Base-by-base conservation (phyloP, 2,888 invertebrate species). In the Polydrusus cervinus region DNA sequence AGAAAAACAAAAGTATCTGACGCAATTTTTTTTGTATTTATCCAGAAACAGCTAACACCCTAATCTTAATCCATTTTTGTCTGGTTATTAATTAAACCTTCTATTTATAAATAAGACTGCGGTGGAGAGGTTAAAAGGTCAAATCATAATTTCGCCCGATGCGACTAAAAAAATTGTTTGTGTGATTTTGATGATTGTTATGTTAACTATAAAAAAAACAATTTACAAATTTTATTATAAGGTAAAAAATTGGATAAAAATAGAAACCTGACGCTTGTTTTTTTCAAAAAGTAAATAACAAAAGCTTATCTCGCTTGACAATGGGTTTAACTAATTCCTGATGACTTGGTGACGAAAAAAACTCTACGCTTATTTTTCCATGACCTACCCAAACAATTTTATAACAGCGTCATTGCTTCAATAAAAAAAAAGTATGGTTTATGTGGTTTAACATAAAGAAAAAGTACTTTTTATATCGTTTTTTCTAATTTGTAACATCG, bases 341-440 rank as follows among this genome's bases (percentile, higher is more conserved):
- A 25, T 30, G 53, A 53, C 30, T 25, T 38, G 3, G 40, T 25
- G 25, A 25, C 25, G 25, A 25, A 47, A 70, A 43, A 70, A 70
- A 45, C 43, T 20, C 49, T 61, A 45, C 70, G 68, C 18, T 47
- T 20, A 47, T 62, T 60, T 60, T 45, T 45, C 61, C 70, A 61
- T 70, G 61, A 70, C 70, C 70, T 70, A 61, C 70, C 70, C 61
- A 20, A 70, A 70, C 61, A 70, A 34, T 25, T 30, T 61, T 43
- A 47, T 57, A 69, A n/a, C n/a, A 25, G 25, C 10, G 51, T 20
- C 51, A 51, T 53, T 53, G n/a, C 30, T 30, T 25, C 30, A 20
- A 43, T 8, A 3, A 47, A 47, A 47, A 25, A 53, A 53, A 53
- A 11, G 16, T 30, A 53, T 30, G 14, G 6, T 16, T 16, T 53